phyloP scores from a whole-genome alignment of 1,140 invertebrate genomes.

The Drosophila nigrodunni region DNA sequence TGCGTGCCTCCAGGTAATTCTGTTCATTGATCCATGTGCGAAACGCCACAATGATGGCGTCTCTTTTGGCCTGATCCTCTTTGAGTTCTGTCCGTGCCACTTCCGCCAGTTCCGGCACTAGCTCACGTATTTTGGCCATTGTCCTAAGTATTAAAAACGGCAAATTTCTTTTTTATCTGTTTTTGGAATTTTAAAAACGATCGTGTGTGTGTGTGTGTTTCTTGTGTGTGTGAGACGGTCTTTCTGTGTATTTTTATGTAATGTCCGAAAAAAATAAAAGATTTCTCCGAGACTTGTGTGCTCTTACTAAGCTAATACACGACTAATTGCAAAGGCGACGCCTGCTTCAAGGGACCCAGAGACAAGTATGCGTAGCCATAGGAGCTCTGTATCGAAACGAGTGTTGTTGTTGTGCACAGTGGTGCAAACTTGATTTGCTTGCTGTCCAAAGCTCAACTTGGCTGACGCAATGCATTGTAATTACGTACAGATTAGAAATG shows the following conservation, averaged over 20 bases:
- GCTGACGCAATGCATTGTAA: constrained; percentile 11
- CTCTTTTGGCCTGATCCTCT: constrained; percentile 86
- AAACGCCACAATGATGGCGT: constrained; percentile 85
- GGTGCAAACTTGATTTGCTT: not conserved
- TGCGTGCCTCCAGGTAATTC: constrained; percentile 85
- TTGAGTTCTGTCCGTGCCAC: constrained; percentile 86
- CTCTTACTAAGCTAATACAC: constrained; percentile 48
- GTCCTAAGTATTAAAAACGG: constrained; percentile 37
- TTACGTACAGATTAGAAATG: not conserved
- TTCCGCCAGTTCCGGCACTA: constrained; percentile 85
- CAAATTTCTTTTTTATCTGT: constrained; percentile 32
- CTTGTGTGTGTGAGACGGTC: not conserved
- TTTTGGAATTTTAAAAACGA: constrained; percentile 17
- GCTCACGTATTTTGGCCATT: constrained; percentile 84
- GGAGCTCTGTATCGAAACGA: constrained; percentile 10
- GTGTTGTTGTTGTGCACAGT: constrained; percentile 18
- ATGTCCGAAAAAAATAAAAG: constrained; percentile 5
- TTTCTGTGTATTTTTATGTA: too few species aligned
- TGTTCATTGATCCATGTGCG: constrained; percentile 88
- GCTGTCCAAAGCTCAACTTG: not conserved
- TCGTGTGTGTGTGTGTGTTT: constrained; percentile 11
- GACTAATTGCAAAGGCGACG: constrained; percentile 57
- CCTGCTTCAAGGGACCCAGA: constrained; percentile 41
- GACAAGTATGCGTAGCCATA: constrained; percentile 29
- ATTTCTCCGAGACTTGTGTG: constrained; percentile 32